Evolutionary conservation across 2,797 vertebrate species (phyloP), one percentile per base, ranked within the genome.

Genomic region (Gastrophryne carolinensis): DNA sequence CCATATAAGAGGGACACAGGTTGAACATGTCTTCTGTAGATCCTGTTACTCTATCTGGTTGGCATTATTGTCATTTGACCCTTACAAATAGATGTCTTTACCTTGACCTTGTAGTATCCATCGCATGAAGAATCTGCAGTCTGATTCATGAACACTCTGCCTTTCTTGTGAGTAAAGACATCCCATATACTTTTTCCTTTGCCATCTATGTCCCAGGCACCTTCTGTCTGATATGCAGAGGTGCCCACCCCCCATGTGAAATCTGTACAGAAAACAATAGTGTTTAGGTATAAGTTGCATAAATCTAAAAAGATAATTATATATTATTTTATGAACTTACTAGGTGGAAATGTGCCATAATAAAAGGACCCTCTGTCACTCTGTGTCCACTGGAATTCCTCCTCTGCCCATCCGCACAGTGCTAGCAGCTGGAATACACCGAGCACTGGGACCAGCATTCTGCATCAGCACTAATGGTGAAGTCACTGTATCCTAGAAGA

Each of bases 161-260:
- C 95, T 74, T 90, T 92, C 49, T 87, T 88, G 78, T 96, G 96
- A 12, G 91, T 92, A 80, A 99, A 98, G 79, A 84, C 87, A 0
- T 98, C 96, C 96, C 97, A 98, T 84, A 98, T 96, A 83, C 96
- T 98, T 19, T 93, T 86, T 74, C 95, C 96, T 91, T 98, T 98
- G 70, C 96, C 94, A 49, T 96, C 95, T 82, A 90, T 90, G 87
- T 99, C 92, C 96, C 96, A 99, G 75, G 95, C 95, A 66, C 96
- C 96, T 87, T 98, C 96, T 0, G 95, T 97, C 87, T 98, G 96
- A 89, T 96, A 97, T 54, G 97, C 95, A 30, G 97, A 98, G 80
- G 94, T 92, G 81, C 96, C 96, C 80, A 91, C 92, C 4, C 95
- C 96, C 96, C 96, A 98, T 50, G 93, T 90, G 90, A 99, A 98